These are phyloP conservation scores for Oncorhynchus kisutch DNA, from an alignment of 2,113 vertebrate species.

Conservation along the genomic window DNA sequence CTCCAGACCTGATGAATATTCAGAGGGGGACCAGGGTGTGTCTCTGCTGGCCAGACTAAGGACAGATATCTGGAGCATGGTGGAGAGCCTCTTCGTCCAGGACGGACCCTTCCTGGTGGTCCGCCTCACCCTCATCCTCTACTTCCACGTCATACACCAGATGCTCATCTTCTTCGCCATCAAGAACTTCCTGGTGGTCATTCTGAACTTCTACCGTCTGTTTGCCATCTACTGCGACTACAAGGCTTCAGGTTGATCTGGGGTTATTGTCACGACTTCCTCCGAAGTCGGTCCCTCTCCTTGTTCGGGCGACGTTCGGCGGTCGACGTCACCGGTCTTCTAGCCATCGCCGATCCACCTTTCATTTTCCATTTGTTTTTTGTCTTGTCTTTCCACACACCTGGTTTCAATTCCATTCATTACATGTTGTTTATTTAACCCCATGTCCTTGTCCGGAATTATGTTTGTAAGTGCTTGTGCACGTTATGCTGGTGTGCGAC, in stretches of 20 bases:
- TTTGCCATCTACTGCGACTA: slow-evolving; percentile 55
- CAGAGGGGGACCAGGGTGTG: slow-evolving; percentile 13
- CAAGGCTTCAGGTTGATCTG: not conserved
- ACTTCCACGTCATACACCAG: slow-evolving; percentile 83
- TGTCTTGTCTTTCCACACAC: no score
- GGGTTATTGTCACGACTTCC: no score
- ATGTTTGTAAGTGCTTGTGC: no score
- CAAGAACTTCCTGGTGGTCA: slow-evolving; percentile 89
- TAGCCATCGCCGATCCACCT: no score
- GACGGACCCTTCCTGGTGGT: slow-evolving; percentile 91
- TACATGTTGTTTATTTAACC: no score
- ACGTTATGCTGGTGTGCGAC: no score
- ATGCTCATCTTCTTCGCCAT: slow-evolving; percentile 93
- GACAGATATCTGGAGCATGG: slow-evolving; percentile 84
- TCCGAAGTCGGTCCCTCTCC: no score
- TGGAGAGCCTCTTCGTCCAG: slow-evolving; percentile 89
- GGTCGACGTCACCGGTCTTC: no score
- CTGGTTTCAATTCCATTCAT: no score
- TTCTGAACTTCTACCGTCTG: slow-evolving; percentile 86
- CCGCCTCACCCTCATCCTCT: slow-evolving; percentile 81
- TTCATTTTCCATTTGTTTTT: no score
- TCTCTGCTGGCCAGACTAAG: slow-evolving; percentile 76
- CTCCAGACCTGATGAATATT: slow-evolving; percentile 42
- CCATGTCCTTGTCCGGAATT: no score
- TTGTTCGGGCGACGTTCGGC: no score